Conservation (phyloP, 2,797 vertebrate genomes). For the Crossoptilon crossoptilon region DNA sequence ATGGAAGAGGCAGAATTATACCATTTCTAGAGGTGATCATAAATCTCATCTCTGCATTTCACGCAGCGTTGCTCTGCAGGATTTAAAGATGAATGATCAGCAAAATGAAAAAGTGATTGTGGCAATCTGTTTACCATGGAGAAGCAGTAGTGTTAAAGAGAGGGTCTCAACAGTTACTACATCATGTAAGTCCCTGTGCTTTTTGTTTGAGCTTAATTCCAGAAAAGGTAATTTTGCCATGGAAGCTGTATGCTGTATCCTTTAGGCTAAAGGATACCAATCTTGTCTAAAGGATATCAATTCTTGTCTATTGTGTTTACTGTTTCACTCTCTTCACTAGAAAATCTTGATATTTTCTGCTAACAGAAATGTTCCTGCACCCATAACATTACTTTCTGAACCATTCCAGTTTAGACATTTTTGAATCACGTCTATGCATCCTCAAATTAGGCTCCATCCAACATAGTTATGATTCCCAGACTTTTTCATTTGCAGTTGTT, state of each 20-base stretch:
- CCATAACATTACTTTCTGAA: not conserved
- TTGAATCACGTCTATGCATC: not conserved
- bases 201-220: not conserved
- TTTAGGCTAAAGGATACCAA: not conserved
- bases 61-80: not conserved
- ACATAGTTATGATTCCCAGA: not conserved
- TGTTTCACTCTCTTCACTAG: not conserved
- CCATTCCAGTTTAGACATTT: not conserved
- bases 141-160: not conserved
- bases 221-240: not conserved
- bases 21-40: not conserved
- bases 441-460: not conserved
- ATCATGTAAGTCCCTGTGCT: rapidly evolving
- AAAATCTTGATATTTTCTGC: not conserved
- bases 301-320: not conserved
- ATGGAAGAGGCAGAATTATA: not conserved
- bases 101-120: rapidly evolving
- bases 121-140: not conserved
- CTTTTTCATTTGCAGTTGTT: not conserved
- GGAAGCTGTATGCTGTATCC: rapidly evolving
- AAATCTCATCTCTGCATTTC: not conserved
- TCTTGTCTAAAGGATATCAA: not conserved
- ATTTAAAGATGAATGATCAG: not conserved
- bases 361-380: not conserved
- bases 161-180: not conserved